Base-by-base conservation (phyloP, 2,797 vertebrate species). In the Meda fulgida region DNA sequence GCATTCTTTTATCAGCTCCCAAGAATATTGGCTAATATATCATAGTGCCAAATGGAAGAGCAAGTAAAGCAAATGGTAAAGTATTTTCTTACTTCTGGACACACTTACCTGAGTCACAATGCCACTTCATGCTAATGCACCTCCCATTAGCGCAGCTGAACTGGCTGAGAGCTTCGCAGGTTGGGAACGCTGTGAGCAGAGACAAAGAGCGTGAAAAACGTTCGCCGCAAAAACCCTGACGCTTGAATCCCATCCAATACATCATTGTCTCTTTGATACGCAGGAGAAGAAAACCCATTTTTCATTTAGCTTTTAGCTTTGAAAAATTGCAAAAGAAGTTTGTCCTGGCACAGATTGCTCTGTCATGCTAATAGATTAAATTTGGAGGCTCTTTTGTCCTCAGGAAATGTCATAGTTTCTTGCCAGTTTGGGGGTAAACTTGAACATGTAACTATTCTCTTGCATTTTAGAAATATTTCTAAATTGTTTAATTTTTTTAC, bases 91-190 rank as follows among this genome's bases (percentile, higher is more conserved):
- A 36, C 21, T 71, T 70, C 66, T 51, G 31, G 46, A 85, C 48
- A 79, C 77, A 80, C 94, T 96, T 94, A 96, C 98, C 98, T 93
- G 98, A 96, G 89, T 99, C 98, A 60, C 98, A 99, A 60, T 95
- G 97, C 98, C 98, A 99, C 88, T 96, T 98, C 87, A 91, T 95
- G 88, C 94, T 99, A 93, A 99, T 95, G 90, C 98, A 99, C 84
- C 96, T 96, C 75, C 97, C 97, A 73, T 96, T 99, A 91, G 93
- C 95, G 87, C 98, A 99, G 92, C 97, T 95, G 94, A 98, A 99
- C 79, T 99, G 97, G 84, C 94, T 97, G 69, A 97, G 91, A 14
- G 96, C 96, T 75, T 98, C 97, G 89, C 98, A 99, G 0, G 97
- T 98, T 82, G 98, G 97, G 83, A 99, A 97, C 67, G 95, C 98